These are phyloP conservation scores for Spinus pinus DNA, from an alignment of 2,797 vertebrate genomes.

Conservation along the genomic window DNA sequence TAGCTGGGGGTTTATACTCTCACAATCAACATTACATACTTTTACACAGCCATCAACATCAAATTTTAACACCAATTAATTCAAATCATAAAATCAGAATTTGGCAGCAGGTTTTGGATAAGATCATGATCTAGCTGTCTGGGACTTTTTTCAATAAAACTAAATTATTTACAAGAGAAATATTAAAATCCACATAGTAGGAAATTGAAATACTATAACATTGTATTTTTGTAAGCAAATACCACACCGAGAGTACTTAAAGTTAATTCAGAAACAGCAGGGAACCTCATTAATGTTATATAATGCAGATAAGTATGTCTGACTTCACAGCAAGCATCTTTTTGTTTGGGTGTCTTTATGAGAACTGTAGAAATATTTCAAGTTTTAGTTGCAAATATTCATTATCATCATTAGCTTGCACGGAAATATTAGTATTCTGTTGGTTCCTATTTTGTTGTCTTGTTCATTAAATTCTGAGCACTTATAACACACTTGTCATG, in stretches of 20 bases:
- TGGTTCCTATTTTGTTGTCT: background rate
- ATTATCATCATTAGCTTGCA: conserved; percentile 30
- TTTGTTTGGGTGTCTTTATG: conserved; percentile 48
- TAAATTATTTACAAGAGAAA: conserved; percentile 65
- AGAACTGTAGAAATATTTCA: conserved; percentile 19
- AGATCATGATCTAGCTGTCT: conserved; percentile 28
- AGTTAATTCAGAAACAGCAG: conserved; percentile 70
- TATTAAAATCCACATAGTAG: conserved; percentile 64
- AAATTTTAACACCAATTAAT: background rate
- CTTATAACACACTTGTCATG: conserved; percentile 1
- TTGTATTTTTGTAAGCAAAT: conserved; percentile 55
- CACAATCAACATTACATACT: background rate
- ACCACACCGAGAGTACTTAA: conserved; percentile 3
- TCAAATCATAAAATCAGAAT: conserved; percentile 2
- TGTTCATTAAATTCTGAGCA: conserved; percentile 37
- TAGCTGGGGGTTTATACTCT: background rate
- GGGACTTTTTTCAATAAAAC: conserved; percentile 28
- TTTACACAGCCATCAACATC: background rate
- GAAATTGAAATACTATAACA: conserved; percentile 52
- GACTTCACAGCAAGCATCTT: conserved; percentile 34
- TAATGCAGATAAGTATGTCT: conserved; percentile 54
- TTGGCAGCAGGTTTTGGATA: conserved; percentile 22
- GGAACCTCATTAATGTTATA: conserved; percentile 50
- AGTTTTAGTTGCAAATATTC: conserved; percentile 54
- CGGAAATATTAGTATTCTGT: conserved; percentile 25